These are phyloP conservation scores for Pristionchus entomophagus DNA, from an alignment of 2,888 invertebrate genomes.

Conservation along the genomic window DNA sequence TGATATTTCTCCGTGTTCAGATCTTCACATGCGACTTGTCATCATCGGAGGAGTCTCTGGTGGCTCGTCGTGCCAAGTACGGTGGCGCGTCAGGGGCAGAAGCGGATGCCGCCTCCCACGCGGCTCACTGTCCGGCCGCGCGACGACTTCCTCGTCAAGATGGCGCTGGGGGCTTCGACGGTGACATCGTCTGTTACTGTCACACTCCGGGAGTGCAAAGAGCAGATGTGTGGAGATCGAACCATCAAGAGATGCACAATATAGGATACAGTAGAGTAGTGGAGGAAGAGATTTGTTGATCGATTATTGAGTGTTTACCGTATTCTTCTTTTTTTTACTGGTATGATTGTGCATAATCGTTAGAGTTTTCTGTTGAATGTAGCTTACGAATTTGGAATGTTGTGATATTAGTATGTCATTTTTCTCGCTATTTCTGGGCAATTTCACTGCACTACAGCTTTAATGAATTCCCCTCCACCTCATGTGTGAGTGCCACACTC, in stretches of 20 bases:
- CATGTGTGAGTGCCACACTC: not conserved
- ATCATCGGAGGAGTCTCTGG: constrained; percentile 45
- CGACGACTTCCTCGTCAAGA: not conserved
- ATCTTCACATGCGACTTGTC: constrained; percentile 41
- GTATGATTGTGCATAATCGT: not conserved
- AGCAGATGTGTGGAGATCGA: constrained; percentile 38
- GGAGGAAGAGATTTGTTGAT: constrained; percentile 44
- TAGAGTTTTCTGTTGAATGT: not conserved
- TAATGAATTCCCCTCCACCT: not conserved
- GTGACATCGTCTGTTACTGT: constrained; percentile 35
- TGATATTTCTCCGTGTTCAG: not conserved
- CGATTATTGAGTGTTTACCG: not conserved
- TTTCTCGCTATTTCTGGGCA: not conserved
- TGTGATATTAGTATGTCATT: not conserved
- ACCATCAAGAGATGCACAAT: constrained; percentile 42
- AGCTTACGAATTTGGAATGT: constrained; percentile 28
- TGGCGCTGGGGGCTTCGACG: constrained; percentile 28
- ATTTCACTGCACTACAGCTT: constrained; percentile 11
- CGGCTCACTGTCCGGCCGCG: constrained; percentile 27
- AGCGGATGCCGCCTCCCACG: constrained; percentile 26
- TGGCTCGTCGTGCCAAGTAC: constrained; percentile 35
- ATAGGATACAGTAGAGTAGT: constrained; percentile 39
- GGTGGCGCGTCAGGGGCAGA: constrained; percentile 34
- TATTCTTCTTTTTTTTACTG: not conserved
- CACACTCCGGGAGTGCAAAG: not conserved